phyloP scores from a whole-genome alignment of 1,140 invertebrate genomes.

The Plodia interpunctella region DNA sequence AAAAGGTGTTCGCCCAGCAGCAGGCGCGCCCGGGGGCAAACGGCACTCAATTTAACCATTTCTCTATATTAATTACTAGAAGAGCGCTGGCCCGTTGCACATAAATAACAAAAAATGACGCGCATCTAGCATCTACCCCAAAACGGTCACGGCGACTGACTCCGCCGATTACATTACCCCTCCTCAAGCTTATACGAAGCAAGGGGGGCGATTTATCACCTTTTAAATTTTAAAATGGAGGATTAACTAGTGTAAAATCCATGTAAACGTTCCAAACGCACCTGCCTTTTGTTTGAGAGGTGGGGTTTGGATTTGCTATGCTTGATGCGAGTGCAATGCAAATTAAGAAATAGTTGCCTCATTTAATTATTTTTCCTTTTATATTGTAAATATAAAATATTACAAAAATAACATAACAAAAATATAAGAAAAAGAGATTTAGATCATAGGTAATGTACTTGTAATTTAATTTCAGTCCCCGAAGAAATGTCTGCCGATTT shows the following conservation, averaged over 20 bases:
- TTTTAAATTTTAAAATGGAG: conserved; percentile 34
- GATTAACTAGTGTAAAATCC: conserved; percentile 24
- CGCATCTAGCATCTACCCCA: conserved; percentile 25
- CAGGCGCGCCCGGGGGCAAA: conserved; percentile 39
- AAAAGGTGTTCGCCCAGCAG: conserved; percentile 37
- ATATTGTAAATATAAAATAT: no score
- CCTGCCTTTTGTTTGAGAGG: conserved; percentile 20
- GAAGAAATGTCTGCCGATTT: no score
- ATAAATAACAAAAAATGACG: conserved; percentile 62
- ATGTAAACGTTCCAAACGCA: conserved; percentile 27
- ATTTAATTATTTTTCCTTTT: no score
- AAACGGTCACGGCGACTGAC: conserved; percentile 38
- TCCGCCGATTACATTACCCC: conserved; percentile 38
- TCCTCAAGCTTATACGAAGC: conserved; percentile 33
- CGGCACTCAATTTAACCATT: conserved; percentile 41
- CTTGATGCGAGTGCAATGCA: not conserved
- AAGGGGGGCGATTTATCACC: conserved; percentile 48
- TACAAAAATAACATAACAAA: no score
- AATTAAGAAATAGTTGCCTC: no score
- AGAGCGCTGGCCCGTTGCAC: conserved; percentile 41
- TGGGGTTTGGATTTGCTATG: conserved; percentile 13
- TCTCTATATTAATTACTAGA: conserved; percentile 53
- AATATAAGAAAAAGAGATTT: no score
- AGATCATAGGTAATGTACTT: no score
- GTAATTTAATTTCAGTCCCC: no score